Conservation (phyloP, 2,113 vertebrate genomes). For the Ammospiza nelsoni region DNA sequence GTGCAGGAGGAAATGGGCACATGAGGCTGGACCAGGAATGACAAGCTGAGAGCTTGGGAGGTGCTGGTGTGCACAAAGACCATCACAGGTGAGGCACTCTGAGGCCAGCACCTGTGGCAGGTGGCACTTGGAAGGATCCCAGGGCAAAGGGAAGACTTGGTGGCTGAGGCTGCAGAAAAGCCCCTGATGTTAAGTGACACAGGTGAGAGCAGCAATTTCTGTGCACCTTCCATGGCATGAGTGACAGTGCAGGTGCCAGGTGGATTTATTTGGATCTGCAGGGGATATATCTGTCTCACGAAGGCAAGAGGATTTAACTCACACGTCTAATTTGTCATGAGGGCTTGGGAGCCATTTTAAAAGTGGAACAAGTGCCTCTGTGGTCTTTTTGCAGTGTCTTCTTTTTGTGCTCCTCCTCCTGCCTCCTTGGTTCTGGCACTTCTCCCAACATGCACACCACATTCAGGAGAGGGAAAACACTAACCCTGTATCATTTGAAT, state of each 20-base stretch:
- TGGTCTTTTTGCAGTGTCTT: constrained; percentile 12
- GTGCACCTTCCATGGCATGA: background rate
- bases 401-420: constrained; percentile 22
- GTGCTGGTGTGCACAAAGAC: background rate
- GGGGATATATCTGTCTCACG: background rate
- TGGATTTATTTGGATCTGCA: background rate
- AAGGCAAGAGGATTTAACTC: background rate
- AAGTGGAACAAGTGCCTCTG: background rate
- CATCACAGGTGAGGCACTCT: background rate
- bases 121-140: background rate
- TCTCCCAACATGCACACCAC: constrained; percentile 37
- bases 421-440: constrained; percentile 9
- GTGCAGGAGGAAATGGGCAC: background rate
- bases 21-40: background rate
- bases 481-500: constrained; percentile 59
- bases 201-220: constrained; percentile 15
- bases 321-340: background rate
- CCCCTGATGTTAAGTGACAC: background rate
- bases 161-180: background rate
- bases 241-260: background rate
- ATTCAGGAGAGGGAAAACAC: constrained; percentile 54
- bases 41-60: background rate
- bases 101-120: background rate
- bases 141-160: background rate
- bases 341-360: constrained; percentile 19